Evolutionary conservation across 2,888 invertebrate genomes (phyloP), one percentile per base, ranked within the genome.

Genomic region (Drosophila yooni): DNA sequence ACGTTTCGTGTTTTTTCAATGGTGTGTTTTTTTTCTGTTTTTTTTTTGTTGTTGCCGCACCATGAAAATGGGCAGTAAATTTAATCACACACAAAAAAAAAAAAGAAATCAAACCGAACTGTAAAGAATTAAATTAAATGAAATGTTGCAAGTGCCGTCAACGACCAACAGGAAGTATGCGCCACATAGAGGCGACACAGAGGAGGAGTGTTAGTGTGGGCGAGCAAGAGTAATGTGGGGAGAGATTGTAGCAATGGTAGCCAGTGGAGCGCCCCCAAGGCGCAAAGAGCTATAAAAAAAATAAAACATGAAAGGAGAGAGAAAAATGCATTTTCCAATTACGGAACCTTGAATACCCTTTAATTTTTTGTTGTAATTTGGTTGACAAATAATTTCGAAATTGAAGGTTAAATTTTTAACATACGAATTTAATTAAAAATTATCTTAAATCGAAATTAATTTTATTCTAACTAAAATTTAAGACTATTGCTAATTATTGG

Each of bases 91-190:
- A 46, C 18, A 31, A 31, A 31, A n/a, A 25, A 5, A 46, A 15
- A 15, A 4, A 67, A 67, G 69, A 73, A 79, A 69, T 36, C 73
- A 76, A 76, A 66, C 68, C 70, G 71, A 79, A 69, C 63, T 64
- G 68, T 69, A 71, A 70, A 67, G 71, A 80, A 80, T 74, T 72
- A 70, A 82, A 81, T 82, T 67, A 81, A 82, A 82, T 76, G 67
- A 79, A 81, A 81, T 81, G 79, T 75, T 81, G 74, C 74, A 73
- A 79, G 79, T 79, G 76, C 74, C 76, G 74, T 38, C 72, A 53
- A 59, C 70, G 56, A 61, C 66, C 72, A 68, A 80, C 77, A 77
- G 80, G 80, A 80, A 80, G 57, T 76, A 69, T 76, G 76, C 73
- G 65, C 73, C 64, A 65, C 62, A 58, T 13, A 40, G 15, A 54